Base-by-base conservation (phyloP, 2,888 invertebrate species). In the Cancer borealis region DNA sequence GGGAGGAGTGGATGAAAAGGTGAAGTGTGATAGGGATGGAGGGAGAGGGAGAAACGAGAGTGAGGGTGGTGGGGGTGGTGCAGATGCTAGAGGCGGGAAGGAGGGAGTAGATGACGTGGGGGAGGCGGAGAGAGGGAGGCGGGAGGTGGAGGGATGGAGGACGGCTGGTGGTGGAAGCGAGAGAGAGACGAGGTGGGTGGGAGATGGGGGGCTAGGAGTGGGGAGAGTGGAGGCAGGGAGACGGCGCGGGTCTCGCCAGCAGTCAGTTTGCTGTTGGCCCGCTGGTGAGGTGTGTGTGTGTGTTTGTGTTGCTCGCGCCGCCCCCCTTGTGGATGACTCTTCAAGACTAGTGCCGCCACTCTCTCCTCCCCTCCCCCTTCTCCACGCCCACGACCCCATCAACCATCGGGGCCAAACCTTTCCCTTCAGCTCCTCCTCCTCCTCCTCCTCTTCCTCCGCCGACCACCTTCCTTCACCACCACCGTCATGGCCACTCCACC, bases 401-500 rank as follows among this genome's bases (percentile, higher is more conserved):
- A 73, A 66, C 91, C 91, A 39, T 92, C 47, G 73, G 91, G 91
- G 91, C 73, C 47, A 26, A 10, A 17, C n/a, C 89, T 89, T 49
- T 30, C 39, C 89, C 89, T 89, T 12, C 84, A 39, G 12, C 39
- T 84, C 84, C 84, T 84, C 30, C n/a, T 84, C 84, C 39, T 46
- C 46, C 92, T 73, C 92, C 92, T 88, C 45, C 46, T 84, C 92
- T 88, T 47, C 87, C 26, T 30, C 26, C 49, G 30, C 14, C 47
- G 21, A 12, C n/a, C 88, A n/a, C 87, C 88, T n/a, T 60, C 88
- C 21, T 10, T 21, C 39, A 54, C 30, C 30, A 49, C 93, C 93
- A 14, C 88, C 93, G 87, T 91, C 93, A 94, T 94, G 93, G 93
- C 93, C 6, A 94, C 93, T 46, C 93, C 93, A 30, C 93, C 93